Evolutionary conservation across 1,140 invertebrate genomes (phyloP).

Genomic region (Proales similis): DNA sequence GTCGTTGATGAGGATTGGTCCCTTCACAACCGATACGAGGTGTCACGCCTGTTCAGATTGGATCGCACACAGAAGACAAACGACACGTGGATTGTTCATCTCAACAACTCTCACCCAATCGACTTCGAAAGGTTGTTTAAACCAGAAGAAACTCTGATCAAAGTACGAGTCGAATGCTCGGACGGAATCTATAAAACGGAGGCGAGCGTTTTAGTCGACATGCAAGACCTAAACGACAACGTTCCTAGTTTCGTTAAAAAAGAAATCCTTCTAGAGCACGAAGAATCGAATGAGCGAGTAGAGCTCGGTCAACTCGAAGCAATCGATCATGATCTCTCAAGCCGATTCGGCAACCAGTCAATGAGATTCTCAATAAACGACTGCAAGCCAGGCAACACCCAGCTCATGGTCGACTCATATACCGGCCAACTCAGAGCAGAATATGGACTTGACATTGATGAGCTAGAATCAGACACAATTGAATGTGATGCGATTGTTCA

Average conservation of each 20-base stretch:
- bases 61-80: slow-evolving; percentile 12
- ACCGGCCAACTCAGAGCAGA: too few relatives aligned
- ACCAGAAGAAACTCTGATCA: slow-evolving; percentile 32
- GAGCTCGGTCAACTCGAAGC: slow-evolving; percentile 3
- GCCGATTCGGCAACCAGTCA: slow-evolving; percentile 33
- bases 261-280: slow-evolving; percentile 9
- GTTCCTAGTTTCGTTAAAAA: slow-evolving; percentile 1
- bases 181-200: slow-evolving; percentile 12
- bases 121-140: slow-evolving; percentile 26
- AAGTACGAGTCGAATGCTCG: slow-evolving; percentile 20
- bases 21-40: not conserved
- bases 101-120: too few relatives aligned
- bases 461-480: too few relatives aligned
- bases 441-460: too few relatives aligned
- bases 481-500: too few relatives aligned
- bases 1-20: not conserved
- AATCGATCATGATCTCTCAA: slow-evolving; percentile 4
- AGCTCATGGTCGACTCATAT: too few relatives aligned
- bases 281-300: slow-evolving; percentile 20
- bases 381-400: slow-evolving; percentile 7
- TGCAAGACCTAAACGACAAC: slow-evolving; percentile 28
- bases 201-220: slow-evolving; percentile 14
- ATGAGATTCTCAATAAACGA: slow-evolving; percentile 11
- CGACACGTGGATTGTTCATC: too few relatives aligned
- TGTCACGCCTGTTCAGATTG: slow-evolving; percentile 22